These are phyloP conservation scores for Xanthia togata DNA, from an alignment of 2,888 invertebrate genomes.

Conservation along the genomic window DNA sequence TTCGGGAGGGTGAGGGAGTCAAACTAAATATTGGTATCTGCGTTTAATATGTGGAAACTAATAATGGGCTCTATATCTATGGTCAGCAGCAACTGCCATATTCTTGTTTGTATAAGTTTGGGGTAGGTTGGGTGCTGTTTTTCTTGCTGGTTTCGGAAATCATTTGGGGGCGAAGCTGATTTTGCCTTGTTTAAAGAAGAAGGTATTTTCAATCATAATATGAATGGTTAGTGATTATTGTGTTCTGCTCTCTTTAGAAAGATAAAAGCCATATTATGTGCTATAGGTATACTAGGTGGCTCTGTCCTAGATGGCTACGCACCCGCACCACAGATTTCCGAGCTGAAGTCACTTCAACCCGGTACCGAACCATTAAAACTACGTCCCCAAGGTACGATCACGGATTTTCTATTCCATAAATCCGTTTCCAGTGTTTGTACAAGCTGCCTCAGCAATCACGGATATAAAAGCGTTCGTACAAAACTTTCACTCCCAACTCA, in stretches of 20 bases:
- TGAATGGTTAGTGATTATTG: neutral
- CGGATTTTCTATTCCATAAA: slow-evolving; percentile 22
- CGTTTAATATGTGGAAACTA: slow-evolving; percentile 68
- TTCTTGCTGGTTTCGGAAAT: slow-evolving; percentile 3
- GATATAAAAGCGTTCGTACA: slow-evolving; percentile 15
- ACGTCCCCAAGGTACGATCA: slow-evolving; percentile 7
- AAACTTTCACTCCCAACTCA: slow-evolving; percentile 38
- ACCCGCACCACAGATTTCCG: neutral
- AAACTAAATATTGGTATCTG: slow-evolving; percentile 73
- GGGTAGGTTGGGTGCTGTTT: slow-evolving; percentile 13
- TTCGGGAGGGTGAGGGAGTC: slow-evolving; percentile 62
- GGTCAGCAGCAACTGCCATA: slow-evolving; percentile 23
- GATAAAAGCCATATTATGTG: neutral
- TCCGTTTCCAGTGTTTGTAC: slow-evolving; percentile 25
- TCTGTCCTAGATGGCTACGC: neutral
- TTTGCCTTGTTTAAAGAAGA: slow-evolving; percentile 11
- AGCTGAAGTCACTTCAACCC: neutral
- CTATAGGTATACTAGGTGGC: too few species aligned
- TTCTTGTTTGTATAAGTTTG: slow-evolving; percentile 15
- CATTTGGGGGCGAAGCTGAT: neutral
- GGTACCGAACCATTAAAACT: slow-evolving; percentile 8
- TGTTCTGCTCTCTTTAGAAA: neutral
- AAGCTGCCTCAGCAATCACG: slow-evolving; percentile 10
- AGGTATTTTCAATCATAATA: neutral
- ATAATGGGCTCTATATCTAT: slow-evolving; percentile 55